Evolutionary conservation across 2,888 invertebrate genomes (phyloP).

Genomic region (Trichogramma evanescens): DNA sequence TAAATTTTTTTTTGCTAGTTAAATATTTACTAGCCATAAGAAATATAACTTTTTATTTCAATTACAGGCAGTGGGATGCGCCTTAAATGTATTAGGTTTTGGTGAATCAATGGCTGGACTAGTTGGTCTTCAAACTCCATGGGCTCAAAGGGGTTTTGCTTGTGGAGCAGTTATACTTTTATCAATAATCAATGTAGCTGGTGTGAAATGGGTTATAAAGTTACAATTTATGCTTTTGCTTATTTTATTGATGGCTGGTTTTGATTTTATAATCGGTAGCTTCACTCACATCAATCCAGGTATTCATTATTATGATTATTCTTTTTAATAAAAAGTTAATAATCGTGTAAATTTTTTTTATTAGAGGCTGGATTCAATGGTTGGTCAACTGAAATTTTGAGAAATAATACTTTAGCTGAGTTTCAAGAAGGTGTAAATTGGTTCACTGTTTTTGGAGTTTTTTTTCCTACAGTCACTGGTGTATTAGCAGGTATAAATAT

Average conservation of each 20-base stretch:
- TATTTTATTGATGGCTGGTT: constrained; percentile 77
- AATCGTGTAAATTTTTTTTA: not conserved
- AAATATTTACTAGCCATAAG: not conserved
- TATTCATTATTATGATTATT: constrained; percentile 42
- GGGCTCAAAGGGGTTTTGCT: constrained; percentile 83
- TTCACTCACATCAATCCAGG: constrained; percentile 70
- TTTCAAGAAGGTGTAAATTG: constrained; percentile 78
- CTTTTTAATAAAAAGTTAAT: not conserved
- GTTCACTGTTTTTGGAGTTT: constrained; percentile 95
- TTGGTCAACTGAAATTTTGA: constrained; percentile 73
- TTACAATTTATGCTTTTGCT: constrained; percentile 83
- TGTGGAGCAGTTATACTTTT: constrained; percentile 78
- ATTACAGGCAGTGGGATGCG: constrained; percentile 87
- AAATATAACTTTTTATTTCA: not conserved
- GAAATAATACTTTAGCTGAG: constrained; percentile 72
- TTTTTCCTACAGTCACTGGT: constrained; percentile 96
- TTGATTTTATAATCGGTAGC: constrained; percentile 91
- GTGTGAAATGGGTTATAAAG: constrained; percentile 97
- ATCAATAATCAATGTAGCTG: constrained; percentile 87
- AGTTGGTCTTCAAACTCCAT: constrained; percentile 63
- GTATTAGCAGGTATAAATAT: constrained; percentile 96
- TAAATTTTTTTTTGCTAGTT: constrained; percentile 27
- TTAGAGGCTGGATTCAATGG: constrained; percentile 77
- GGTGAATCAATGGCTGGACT: constrained; percentile 91
- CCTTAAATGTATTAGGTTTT: constrained; percentile 92